Base-by-base conservation (phyloP, 2,113 vertebrate genomes). In the Tenrec ecaudatus region DNA sequence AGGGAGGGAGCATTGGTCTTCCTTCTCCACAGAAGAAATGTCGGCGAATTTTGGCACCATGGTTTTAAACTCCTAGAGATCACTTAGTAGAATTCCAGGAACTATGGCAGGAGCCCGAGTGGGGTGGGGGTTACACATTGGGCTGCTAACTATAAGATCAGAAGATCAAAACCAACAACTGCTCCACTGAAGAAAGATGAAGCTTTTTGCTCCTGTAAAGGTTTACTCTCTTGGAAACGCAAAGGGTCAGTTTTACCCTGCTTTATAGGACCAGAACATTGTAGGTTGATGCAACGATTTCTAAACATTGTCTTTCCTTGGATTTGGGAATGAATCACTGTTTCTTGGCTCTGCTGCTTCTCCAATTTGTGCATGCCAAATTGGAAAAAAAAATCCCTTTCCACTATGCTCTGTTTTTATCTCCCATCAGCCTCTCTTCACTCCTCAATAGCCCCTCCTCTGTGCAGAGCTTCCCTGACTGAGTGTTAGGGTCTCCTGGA, bases 301-400 rank as follows among this genome's bases (percentile, higher is more conserved):
- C 22, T 75, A 36, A 85, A 47, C 4, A 47, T 80, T 60, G 9
- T 27, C 71, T 96, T 94, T 68, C 58, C 40, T 88, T 33, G 77
- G 53, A 6, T 31, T 73, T 91, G 64, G 36, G 64, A 85, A 38
- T 71, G 25, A 76, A 69, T n/a, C 15, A 1, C 6, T 53, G 15
- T 93, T 83, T 71, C 38, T 57, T 75, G 60, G 31, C 12, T 33
- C 36, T 75, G 58, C 6, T 68, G 19, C 47, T 87, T 83, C 36
- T 95, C 60, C 27, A 43, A 38, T 88, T 76, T 82, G 64, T 29
- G 82, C 15, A 12, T 82, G 62, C 91, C 36, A 53, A 53, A 38
- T 22, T 86, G 40, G 11, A 73, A 86, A 77, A 29, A 57, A 69
- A 75, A 9, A 15, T 47, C 33, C 27, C 76, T 69, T 6, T 79